Conservation (phyloP, 2,113 vertebrate genomes). For the Struthidea cinerea region DNA sequence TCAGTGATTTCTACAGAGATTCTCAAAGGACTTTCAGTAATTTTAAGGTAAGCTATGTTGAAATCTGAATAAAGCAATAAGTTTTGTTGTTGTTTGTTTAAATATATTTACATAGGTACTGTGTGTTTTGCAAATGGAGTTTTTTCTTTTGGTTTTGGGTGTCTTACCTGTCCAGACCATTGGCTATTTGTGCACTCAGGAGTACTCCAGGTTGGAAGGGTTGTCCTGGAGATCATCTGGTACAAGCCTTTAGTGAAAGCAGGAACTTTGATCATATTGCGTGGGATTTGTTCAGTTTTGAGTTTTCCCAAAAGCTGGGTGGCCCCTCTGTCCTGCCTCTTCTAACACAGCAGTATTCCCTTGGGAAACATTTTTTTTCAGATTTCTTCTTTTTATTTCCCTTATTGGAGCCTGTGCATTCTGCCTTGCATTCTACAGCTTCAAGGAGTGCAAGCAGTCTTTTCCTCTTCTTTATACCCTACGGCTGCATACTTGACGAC, state of each 20-base stretch:
- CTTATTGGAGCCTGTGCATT: not conserved
- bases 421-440: fast-evolving
- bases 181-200: not conserved
- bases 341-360: not conserved
- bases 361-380: not conserved
- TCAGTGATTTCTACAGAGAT: constrained; percentile 44
- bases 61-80: constrained; percentile 67
- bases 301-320: not conserved
- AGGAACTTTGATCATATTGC: not conserved
- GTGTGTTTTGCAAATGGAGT: not conserved
- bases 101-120: not conserved
- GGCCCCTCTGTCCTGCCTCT: not conserved
- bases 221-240: not conserved
- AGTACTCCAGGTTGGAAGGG: not conserved
- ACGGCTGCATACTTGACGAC: fast-evolving
- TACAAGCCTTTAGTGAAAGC: not conserved
- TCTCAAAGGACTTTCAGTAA: constrained; percentile 21
- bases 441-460: not conserved
- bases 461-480: not conserved
- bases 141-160: not conserved
- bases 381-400: not conserved
- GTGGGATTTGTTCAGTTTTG: not conserved
- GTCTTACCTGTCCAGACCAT: not conserved
- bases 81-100: not conserved
- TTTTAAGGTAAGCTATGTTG: constrained; percentile 17